Percentiles rank a stretch among this genome's conserved stretches.
Evolutionary conservation across 37 sponge, comb jelly and placozoan genomes (phyloP).

Genomic region (Beroe forskalii): DNA sequence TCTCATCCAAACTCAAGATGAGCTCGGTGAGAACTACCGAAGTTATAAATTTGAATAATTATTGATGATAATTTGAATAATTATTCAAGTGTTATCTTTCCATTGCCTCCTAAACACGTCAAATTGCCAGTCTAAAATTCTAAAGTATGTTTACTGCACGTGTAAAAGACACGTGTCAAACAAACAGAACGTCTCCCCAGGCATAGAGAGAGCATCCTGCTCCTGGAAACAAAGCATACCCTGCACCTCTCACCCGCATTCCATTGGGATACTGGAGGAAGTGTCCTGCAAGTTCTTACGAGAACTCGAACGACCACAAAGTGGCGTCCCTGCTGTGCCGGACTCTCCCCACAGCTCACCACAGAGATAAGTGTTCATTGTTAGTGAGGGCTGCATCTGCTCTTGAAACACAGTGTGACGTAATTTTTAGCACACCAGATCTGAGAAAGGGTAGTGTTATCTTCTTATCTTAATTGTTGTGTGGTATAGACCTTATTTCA

Average conservation of each 20-base stretch:
- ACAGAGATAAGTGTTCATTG: not conserved
- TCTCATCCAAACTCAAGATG: slow-evolving; percentile 10
- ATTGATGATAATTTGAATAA: too few species aligned
- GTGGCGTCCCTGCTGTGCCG: not conserved
- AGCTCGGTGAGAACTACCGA: not conserved
- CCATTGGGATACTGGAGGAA: slow-evolving; percentile 20
- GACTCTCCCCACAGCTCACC: not conserved
- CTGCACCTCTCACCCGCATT: not conserved
- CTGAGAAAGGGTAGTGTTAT: too few species aligned
- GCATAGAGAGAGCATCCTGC: slow-evolving; percentile 25
- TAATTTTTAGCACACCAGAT: too few species aligned
- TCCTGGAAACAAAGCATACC: slow-evolving; percentile 9
- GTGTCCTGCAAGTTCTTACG: slow-evolving; percentile 45
- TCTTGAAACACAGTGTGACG: too few species aligned
- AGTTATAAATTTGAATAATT: too few species aligned
- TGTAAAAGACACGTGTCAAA: too few species aligned
- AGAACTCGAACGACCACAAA: slow-evolving; percentile 43
- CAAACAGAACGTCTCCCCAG: not conserved
- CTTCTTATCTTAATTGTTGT: too few species aligned
- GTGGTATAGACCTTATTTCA: too few species aligned
- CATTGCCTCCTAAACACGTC: too few species aligned
- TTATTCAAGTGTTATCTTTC: too few species aligned
- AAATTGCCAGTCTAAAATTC: too few species aligned
- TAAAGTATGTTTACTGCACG: too few species aligned
- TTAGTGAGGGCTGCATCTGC: not conserved